Base-by-base conservation (phyloP, 2,113 vertebrate species). In the Glareola pratincola region DNA sequence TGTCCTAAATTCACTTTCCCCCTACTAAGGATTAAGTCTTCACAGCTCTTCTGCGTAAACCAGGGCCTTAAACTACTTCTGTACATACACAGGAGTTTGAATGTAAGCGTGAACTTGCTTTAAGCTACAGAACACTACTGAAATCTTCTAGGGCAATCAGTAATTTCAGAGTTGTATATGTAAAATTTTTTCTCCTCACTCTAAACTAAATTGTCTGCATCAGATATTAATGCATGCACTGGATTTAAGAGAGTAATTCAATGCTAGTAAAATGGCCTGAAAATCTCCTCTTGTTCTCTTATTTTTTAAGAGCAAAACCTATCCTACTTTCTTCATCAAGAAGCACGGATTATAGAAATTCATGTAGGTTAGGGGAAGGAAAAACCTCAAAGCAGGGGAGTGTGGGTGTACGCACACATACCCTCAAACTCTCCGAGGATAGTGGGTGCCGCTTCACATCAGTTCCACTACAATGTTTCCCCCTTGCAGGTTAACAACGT, bases 361-460 rank as follows among this genome's bases (percentile, higher is more conserved):
- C 17, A 50, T 34, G 36, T 41, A 64, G 4, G 26, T 29, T 72
- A 76, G 2, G 17, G 39, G 71, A 60, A 74, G 34, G 12, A 20
- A 51, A 43, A 34, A 45, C 50, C 5, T 69, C 16, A 11, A 63
- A 73, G 45, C 12, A 60, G 24, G 1, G 4, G 2, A 41, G 10
- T 53, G 51, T 23, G 7, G 15, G 9, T n/a, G 3, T 26, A 19
- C 4, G 14, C 5, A 39, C 0, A 63, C 2, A 66, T 3, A 45
- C 1, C 27, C n/a, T n/a, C 8, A n/a, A 4, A 3, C 13, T 17
- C n/a, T 45, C 26, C 29, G 17, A 14, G 20, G 12, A n/a, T 1
- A 88, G 48, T 0, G 62, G 62, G 30, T 69, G 56, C 22, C 15
- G 24, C n/a, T 75, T 69, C 18, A 20, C 23, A 30, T 41, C 11